These are phyloP conservation scores for Strigamia maritima DNA, from an alignment of 2,888 invertebrate species.

Conservation along the genomic window DNA sequence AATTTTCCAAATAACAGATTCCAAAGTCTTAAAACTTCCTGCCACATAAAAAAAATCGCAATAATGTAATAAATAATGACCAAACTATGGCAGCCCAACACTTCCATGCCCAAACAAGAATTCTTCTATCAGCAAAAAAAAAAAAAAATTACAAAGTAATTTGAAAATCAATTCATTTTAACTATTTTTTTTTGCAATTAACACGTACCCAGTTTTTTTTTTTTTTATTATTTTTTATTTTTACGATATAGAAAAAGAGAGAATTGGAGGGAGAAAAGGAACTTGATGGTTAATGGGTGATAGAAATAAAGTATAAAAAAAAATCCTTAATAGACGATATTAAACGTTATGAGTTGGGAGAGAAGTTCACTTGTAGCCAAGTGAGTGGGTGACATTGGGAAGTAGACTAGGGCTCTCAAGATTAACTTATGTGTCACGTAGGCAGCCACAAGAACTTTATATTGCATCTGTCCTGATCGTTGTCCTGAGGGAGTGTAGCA, in stretches of 20 bases:
- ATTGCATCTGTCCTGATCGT: conserved; percentile 32
- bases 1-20: too few species aligned
- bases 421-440: conserved; percentile 32
- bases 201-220: neutral
- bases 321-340: neutral
- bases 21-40: too few species aligned
- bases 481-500: conserved; percentile 26
- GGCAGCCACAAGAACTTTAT: conserved; percentile 34
- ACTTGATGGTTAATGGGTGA: neutral
- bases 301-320: conserved; percentile 24
- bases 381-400: conserved; percentile 12
- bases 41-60: too few species aligned
- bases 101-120: too few species aligned
- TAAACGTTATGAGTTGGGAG: conserved; percentile 25
- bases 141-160: too few species aligned
- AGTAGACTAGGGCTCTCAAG: conserved; percentile 15
- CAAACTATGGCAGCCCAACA: too few species aligned
- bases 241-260: neutral
- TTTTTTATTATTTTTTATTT: too few species aligned
- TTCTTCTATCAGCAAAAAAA: too few species aligned
- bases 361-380: conserved; percentile 3
- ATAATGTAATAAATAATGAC: too few species aligned
- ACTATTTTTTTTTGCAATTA: neutral
- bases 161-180: too few species aligned
- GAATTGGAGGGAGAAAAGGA: neutral